These are phyloP conservation scores for Zaprionus africanus DNA, from an alignment of 1,140 invertebrate species.

Conservation along the genomic window DNA sequence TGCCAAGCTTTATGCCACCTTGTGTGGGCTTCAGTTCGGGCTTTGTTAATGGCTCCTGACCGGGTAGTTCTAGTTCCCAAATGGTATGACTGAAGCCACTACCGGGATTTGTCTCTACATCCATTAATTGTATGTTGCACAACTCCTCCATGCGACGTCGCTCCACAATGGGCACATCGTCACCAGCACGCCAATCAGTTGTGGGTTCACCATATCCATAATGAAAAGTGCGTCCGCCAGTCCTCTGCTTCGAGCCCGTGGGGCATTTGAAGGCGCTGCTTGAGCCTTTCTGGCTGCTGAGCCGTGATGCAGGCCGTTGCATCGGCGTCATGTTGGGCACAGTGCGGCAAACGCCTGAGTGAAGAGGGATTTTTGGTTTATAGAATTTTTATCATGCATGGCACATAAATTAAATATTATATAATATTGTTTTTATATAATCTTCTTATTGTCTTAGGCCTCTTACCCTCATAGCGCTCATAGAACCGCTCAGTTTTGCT, in stretches of 20 bases:
- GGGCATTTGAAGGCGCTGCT: neutral
- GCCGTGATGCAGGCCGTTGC: neutral
- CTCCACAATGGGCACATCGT: slow-evolving; percentile 59
- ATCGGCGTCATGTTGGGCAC: slow-evolving; percentile 35
- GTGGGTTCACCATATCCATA: slow-evolving; percentile 40
- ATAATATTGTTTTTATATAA: no score
- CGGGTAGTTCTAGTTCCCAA: slow-evolving; percentile 51
- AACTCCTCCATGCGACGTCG: slow-evolving; percentile 56
- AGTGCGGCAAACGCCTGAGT: slow-evolving; percentile 21
- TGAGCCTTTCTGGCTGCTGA: neutral
- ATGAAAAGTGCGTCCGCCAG: slow-evolving; percentile 17
- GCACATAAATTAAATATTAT: no score
- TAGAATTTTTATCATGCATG: no score
- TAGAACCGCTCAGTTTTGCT: slow-evolving; percentile 31
- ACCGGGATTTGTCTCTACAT: slow-evolving; percentile 1
- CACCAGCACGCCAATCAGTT: slow-evolving; percentile 54
- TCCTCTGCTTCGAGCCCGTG: neutral
- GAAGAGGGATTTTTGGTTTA: no score
- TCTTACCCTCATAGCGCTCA: slow-evolving; percentile 52
- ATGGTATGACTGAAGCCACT: slow-evolving; percentile 60
- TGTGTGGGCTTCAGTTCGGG: neutral
- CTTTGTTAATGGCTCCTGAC: neutral
- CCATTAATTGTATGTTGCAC: slow-evolving; percentile 47
- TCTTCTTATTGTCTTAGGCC: neutral
- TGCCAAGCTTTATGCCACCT: slow-evolving; percentile 15